These are phyloP conservation scores for Panorpa germanica DNA, from an alignment of 2,888 invertebrate species.

Conservation along the genomic window DNA sequence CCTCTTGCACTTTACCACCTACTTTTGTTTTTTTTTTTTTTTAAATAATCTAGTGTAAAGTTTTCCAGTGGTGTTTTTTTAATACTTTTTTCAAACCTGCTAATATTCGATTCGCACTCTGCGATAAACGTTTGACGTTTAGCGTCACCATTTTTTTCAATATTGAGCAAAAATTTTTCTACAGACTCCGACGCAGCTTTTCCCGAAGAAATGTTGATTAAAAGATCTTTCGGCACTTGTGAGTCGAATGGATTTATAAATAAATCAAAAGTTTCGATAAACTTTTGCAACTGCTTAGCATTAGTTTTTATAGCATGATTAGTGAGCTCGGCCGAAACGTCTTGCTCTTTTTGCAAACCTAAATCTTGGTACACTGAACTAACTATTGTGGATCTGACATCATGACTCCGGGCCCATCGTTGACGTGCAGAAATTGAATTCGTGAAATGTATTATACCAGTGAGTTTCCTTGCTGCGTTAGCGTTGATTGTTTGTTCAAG, in stretches of 20 bases:
- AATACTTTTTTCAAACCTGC: constrained; percentile 15
- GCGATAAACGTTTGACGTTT: constrained; percentile 14
- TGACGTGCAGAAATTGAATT: constrained; percentile 16
- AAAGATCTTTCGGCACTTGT: constrained; percentile 8
- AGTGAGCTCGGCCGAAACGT: constrained; percentile 7
- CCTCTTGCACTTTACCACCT: constrained; percentile 15
- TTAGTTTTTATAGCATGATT: constrained; percentile 8
- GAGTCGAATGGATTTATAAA: constrained; percentile 9
- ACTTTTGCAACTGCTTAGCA: constrained; percentile 9
- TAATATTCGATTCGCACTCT: constrained; percentile 13
- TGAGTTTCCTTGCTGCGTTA: constrained; percentile 15
- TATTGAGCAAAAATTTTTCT: constrained; percentile 13
- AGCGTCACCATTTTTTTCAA: constrained; percentile 13
- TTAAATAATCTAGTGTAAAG: constrained; percentile 12
- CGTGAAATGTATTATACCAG: constrained; percentile 14
- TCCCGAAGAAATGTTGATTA: constrained; percentile 9
- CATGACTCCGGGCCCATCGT: constrained; percentile 12
- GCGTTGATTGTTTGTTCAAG: constrained; percentile 19
- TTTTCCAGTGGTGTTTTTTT: constrained; percentile 14
- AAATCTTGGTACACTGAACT: constrained; percentile 10
- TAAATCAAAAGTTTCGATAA: constrained; percentile 8
- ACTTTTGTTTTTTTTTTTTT: constrained; percentile 13
- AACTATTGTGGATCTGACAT: constrained; percentile 11
- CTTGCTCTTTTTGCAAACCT: no score
- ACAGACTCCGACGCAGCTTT: constrained; percentile 9